Evolutionary conservation across 2,888 invertebrate species (phyloP).

Genomic region (Lumbricus terrestris): DNA sequence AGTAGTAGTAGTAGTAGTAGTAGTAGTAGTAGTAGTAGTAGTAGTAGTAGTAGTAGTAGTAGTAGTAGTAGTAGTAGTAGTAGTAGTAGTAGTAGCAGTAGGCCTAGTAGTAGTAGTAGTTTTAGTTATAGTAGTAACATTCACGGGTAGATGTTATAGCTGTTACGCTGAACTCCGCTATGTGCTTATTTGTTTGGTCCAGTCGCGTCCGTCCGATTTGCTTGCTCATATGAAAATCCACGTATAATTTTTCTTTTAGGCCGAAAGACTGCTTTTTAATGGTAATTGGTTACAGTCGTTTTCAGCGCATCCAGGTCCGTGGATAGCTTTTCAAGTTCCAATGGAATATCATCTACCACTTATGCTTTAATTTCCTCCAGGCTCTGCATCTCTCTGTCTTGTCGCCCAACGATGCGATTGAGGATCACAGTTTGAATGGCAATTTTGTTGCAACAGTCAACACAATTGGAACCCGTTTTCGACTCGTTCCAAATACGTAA

Average conservation of each 20-base stretch:
- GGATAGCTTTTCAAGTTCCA: background rate
- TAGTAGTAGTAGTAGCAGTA: conserved; percentile 29
- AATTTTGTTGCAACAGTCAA: background rate
- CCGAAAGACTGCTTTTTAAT: background rate
- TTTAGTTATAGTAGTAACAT: conserved; percentile 15
- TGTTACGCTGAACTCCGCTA: too few relatives aligned
- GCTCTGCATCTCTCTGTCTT: background rate
- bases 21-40: conserved; percentile 35
- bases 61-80: conserved; percentile 36
- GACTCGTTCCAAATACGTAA: too few relatives aligned
- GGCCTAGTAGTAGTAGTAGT: conserved; percentile 30
- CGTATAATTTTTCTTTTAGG: too few relatives aligned
- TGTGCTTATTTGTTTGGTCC: too few relatives aligned
- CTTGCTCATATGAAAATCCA: too few relatives aligned
- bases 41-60: conserved; percentile 38
- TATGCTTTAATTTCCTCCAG: background rate
- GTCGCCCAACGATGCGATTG: background rate
- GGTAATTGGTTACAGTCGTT: too few relatives aligned
- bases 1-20: conserved; percentile 35
- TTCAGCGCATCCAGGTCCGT: background rate
- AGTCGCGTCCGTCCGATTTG: too few relatives aligned
- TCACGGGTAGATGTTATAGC: too few relatives aligned
- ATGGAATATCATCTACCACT: background rate
- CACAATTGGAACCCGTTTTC: background rate
- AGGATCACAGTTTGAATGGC: background rate